Base-by-base conservation (phyloP, 2,797 vertebrate species). In the Myotis daubentonii region DNA sequence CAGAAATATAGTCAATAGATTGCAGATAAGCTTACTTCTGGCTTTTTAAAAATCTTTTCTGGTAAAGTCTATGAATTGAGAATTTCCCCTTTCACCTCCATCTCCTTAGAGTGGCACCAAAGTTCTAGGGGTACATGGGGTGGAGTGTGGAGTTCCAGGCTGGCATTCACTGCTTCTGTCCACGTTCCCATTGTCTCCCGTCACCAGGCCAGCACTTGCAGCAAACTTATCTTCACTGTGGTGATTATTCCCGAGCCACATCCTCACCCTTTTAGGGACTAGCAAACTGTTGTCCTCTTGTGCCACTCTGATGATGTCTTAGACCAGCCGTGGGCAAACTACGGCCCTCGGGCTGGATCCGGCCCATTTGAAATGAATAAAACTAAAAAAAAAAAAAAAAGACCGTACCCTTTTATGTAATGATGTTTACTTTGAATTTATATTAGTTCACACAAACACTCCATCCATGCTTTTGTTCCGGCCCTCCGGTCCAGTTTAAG, bases 61-160 rank as follows among this genome's bases (percentile, higher is more conserved):
- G 62, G 38, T 82, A 30, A 89, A 87, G 70, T 72, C 80, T 16
- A 19, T 86, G 79, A 72, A 66, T 85, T 93, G 38, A 91, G 47
- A 80, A 70, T 30, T 76, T 78, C 20, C 44, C 28, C 28, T n/a
- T 72, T 33, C 49, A 55, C 36, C 4, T n/a, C 25, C 17, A 5
- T 53, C 44, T 93, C 60, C 51, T 41, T 23, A 28, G 51, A 83
- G 38, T 75, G 36, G 12, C 28, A 49, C 30, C 65, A 62, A 20
- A 15, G 2, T 53, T 66, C 49, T 30, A 36, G 51, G 30, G 28
- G 19, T n/a, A 84, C 4, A 2, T 9, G 36, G 20, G 10, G 13
- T 75, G 6, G 74, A 41, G 28, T 6, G 17, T 10, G 33, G 28
- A 47, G n/a, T 78, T 65, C 38, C 60, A 44, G 30, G 30, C 38